Base-by-base conservation (phyloP, 2,797 vertebrate species). In the Ptychobarbus kaznakovi region DNA sequence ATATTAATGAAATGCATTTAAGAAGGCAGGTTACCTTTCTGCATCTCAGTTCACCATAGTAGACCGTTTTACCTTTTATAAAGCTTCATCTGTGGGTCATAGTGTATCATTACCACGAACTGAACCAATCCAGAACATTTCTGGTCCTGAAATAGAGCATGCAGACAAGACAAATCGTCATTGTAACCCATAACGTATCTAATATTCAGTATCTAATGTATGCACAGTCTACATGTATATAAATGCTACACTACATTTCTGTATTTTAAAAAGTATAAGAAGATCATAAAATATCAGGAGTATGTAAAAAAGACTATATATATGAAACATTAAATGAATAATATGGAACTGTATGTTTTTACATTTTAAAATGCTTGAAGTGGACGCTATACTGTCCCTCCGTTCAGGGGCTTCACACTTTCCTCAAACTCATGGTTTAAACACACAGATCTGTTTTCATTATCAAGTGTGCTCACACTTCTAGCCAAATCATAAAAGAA, bases 401-500 rank as follows among this genome's bases (percentile, higher is more conserved):
- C 22, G 38, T 79, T 85, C 77, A 63, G 77, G 83, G 76, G 56
- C 74, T 85, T 85, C 74, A 58, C 18, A 85, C 56, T 61, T 56
- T 77, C 46, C 35, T 66, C 61, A n/a, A 68, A 75, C 81, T 83
- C 72, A 66, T 51, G 28, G 72, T 83, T 84, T 78, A 84, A 84
- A 73, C 25, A 69, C 65, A 44, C 56, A 63, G n/a, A 22, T 66
- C 12, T 85, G 66, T 80, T 40, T 80, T 70, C 68, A 49, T 72
- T 80, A 63, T 73, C 40, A 65, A 74, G 56, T 65, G 66, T 46
- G 40, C 42, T 85, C 66, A 73, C 63, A 77, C 74, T 78, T 84
- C 49, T 70, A 78, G 82, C 74, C 83, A 84, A 87, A 89, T 89
- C 81, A 81, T 90, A 56, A 88, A 90, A 88, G 78, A 86, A 90